phyloP scores from a whole-genome alignment of 2,888 invertebrate species.

The Stenolophus ochropezus region DNA sequence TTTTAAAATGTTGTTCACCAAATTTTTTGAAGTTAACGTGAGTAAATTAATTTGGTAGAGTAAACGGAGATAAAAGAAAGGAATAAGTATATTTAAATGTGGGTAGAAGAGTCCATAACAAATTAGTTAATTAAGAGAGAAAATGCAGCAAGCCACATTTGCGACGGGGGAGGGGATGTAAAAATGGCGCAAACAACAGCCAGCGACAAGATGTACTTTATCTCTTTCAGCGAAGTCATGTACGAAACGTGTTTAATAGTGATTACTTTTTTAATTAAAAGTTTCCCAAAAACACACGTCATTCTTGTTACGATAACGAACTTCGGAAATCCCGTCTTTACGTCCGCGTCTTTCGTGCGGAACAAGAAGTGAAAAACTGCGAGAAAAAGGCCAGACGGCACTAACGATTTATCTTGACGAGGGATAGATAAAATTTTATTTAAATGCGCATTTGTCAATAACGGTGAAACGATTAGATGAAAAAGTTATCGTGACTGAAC shows the following conservation, averaged over 20 bases:
- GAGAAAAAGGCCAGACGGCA: slow-evolving; percentile 15
- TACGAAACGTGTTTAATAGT: slow-evolving; percentile 51
- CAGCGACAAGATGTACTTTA: slow-evolving; percentile 2
- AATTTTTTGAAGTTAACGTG: too few relatives aligned
- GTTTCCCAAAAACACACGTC: slow-evolving; percentile 46
- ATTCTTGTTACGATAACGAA: slow-evolving; percentile 49
- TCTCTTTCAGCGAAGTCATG: slow-evolving; percentile 41
- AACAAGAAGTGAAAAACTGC: slow-evolving; percentile 41
- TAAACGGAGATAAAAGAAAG: too few relatives aligned
- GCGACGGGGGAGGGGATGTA: neutral
- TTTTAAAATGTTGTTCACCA: too few relatives aligned
- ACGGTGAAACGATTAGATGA: slow-evolving; percentile 23
- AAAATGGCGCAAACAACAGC: slow-evolving; percentile 9
- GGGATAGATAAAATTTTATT: slow-evolving; percentile 37
- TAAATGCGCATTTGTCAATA: slow-evolving; percentile 45
- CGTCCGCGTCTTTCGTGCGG: slow-evolving; percentile 18
- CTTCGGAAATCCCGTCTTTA: slow-evolving; percentile 50
- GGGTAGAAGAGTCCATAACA: neutral
- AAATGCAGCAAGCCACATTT: neutral
- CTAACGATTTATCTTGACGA: slow-evolving; percentile 40
- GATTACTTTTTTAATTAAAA: slow-evolving; percentile 57
- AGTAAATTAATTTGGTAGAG: too few relatives aligned
- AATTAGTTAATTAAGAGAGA: slow-evolving; percentile 17
- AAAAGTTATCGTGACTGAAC: slow-evolving; percentile 6
- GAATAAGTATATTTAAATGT: neutral